phyloP scores from a whole-genome alignment of 2,888 invertebrate genomes.

The Agriotes lineatus region DNA sequence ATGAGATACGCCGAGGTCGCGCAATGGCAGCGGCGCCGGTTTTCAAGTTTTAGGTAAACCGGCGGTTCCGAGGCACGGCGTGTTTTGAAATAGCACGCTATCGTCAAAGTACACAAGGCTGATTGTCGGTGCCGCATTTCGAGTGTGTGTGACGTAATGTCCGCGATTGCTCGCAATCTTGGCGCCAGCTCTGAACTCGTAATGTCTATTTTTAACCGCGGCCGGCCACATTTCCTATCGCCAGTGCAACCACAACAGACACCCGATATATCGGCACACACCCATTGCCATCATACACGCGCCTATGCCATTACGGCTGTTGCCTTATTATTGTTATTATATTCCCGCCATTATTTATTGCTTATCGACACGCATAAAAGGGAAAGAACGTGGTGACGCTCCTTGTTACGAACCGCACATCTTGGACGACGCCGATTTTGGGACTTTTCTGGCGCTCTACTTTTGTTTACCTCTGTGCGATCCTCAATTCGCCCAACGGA shows the following conservation, averaged over 20 bases:
- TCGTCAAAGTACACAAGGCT: slow-evolving; percentile 36
- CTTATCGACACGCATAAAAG: background rate
- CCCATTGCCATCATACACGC: slow-evolving; percentile 22
- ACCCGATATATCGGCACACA: slow-evolving; percentile 35
- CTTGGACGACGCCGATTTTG: too few relatives aligned
- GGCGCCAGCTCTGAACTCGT: slow-evolving; percentile 70
- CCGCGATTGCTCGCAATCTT: slow-evolving; percentile 70
- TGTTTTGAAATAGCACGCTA: slow-evolving; percentile 33
- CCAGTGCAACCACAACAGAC: slow-evolving; percentile 39
- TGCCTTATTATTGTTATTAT: slow-evolving; percentile 19
- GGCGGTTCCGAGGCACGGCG: slow-evolving; percentile 5
- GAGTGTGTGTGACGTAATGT: slow-evolving; percentile 66
- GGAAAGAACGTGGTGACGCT: background rate
- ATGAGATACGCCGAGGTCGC: slow-evolving; percentile 10
- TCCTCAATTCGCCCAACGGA: too few relatives aligned
- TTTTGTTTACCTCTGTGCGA: too few relatives aligned
- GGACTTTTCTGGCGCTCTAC: too few relatives aligned
- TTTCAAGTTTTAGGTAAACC: slow-evolving; percentile 30
- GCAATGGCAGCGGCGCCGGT: slow-evolving; percentile 11
- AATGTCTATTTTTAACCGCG: slow-evolving; percentile 70
- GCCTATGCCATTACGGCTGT: too few relatives aligned
- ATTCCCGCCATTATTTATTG: background rate
- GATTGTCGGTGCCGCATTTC: slow-evolving; percentile 31
- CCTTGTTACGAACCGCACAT: too few relatives aligned
- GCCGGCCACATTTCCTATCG: slow-evolving; percentile 42